Percentiles rank a stretch among this genome's conserved stretches.
Evolutionary conservation across 2,797 vertebrate genomes (phyloP).

Genomic region (Danio jaintianensis): DNA sequence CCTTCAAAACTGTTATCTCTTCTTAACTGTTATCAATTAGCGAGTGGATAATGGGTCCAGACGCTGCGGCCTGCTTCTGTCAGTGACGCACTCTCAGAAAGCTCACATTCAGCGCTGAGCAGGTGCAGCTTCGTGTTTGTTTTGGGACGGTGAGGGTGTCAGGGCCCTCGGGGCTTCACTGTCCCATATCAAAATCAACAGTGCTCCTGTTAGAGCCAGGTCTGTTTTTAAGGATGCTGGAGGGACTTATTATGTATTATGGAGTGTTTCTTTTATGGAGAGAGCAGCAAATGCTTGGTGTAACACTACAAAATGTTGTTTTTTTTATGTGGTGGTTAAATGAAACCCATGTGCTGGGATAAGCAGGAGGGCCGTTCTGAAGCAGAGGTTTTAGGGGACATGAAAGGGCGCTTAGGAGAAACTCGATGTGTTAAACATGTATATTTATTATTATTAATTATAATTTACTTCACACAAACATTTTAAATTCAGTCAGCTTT

Average conservation of each 20-base stretch:
- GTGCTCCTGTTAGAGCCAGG: constrained; percentile 18
- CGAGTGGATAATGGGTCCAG: constrained; percentile 39
- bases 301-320: not conserved
- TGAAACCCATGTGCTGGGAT: not conserved
- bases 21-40: constrained; percentile 56
- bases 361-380: not conserved
- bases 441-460: not conserved
- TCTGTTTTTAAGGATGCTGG: constrained; percentile 34
- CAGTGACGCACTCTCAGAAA: constrained; percentile 23
- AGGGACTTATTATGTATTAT: not conserved
- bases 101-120: constrained; percentile 18
- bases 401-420: too few relatives aligned
- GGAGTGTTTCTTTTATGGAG: not conserved
- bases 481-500: not conserved
- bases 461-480: not conserved
- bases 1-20: constrained; percentile 42
- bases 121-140: constrained; percentile 42
- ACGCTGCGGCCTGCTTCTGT: constrained; percentile 19
- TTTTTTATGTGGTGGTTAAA: not conserved
- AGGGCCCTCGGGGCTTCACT: constrained; percentile 35
- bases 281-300: not conserved
- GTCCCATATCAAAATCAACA: constrained; percentile 31
- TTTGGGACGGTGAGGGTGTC: constrained; percentile 29
- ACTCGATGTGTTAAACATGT: too few relatives aligned
- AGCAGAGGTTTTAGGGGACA: not conserved